phyloP scores from a whole-genome alignment of 92 coral and sea anemone species.

The Epizoanthus illoricatus region DNA sequence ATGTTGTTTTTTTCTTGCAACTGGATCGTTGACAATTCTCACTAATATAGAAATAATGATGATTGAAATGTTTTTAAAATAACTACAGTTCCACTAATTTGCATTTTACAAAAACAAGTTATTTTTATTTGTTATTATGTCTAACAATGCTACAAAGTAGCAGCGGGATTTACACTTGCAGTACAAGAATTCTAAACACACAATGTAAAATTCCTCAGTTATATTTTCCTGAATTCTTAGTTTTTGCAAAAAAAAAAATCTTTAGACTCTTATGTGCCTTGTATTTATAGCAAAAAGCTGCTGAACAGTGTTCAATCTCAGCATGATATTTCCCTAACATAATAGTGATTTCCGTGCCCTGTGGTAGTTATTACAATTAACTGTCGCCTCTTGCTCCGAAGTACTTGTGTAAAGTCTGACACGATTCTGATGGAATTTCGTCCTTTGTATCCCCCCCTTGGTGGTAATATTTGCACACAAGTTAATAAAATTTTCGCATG shows the following conservation, averaged over 20 bases:
- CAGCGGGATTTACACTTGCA: neutral
- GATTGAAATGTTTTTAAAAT: neutral
- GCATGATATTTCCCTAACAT: neutral
- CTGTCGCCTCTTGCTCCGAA: neutral
- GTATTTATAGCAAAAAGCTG: neutral
- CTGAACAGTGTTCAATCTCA: neutral
- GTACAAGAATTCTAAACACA: neutral
- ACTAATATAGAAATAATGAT: neutral
- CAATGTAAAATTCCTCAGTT: neutral
- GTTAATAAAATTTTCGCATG: conserved; percentile 9
- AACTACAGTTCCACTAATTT: neutral
- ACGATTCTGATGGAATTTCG: conserved; percentile 1
- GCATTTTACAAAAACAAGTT: neutral
- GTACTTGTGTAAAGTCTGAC: neutral
- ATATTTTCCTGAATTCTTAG: neutral
- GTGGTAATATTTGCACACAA: neutral
- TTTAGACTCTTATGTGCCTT: too few species aligned
- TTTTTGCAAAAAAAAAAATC: too few species aligned
- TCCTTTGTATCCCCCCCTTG: neutral
- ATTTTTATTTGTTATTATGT: neutral
- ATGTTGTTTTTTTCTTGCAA: too few species aligned
- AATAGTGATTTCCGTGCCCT: neutral
- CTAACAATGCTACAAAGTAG: too few species aligned
- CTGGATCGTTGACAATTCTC: neutral
- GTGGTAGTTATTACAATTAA: neutral